A percentile compares a stretch with the other conserved stretches of the same genome.
Evolutionary conservation across 2,888 invertebrate species (phyloP).

Genomic region (Pemphredon lugubris): DNA sequence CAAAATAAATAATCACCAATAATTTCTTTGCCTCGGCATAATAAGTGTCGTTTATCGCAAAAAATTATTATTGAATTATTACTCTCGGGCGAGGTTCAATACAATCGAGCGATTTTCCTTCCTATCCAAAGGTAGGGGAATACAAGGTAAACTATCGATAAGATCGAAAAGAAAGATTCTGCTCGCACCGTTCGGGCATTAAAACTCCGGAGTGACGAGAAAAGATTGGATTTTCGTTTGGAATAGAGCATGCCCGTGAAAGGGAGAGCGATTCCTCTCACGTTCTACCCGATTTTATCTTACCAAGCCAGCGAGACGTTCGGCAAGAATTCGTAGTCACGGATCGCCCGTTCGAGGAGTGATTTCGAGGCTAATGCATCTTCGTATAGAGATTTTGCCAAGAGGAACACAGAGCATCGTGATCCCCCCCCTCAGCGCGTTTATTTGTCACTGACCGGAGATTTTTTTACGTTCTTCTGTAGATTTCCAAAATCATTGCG

Average conservation of each 20-base stretch:
- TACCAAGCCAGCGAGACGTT: slow-evolving; percentile 28
- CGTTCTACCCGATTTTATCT: slow-evolving; percentile 61
- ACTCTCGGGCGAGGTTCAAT: too few relatives aligned
- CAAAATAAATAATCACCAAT: too few relatives aligned
- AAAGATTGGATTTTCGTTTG: slow-evolving; percentile 62
- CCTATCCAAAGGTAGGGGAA: slow-evolving; percentile 1
- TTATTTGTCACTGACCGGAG: too few relatives aligned
- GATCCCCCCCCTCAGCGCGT: too few relatives aligned
- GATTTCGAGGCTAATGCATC: slow-evolving; percentile 53
- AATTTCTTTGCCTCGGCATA: too few relatives aligned
- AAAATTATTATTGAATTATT: too few relatives aligned
- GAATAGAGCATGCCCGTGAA: slow-evolving; percentile 32
- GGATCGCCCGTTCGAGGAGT: slow-evolving; percentile 42
- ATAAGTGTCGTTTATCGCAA: too few relatives aligned
- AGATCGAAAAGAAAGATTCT: slow-evolving; percentile 36
- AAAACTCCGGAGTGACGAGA: slow-evolving; percentile 46
- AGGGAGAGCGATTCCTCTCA: slow-evolving; percentile 61
- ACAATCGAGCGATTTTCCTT: too few relatives aligned
- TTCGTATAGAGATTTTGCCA: slow-evolving; percentile 27
- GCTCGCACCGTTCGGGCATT: slow-evolving; percentile 44
- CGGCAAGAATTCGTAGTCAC: slow-evolving; percentile 38
- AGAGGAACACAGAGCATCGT: too few relatives aligned
- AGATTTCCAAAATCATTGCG: too few relatives aligned
- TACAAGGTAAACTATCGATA: slow-evolving; percentile 37
- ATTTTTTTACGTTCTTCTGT: too few relatives aligned